A percentile compares a stretch with the other conserved stretches of the same genome.
Conservation (phyloP, 2,113 vertebrate genomes). For the Nothoprocta pentlandii region DNA sequence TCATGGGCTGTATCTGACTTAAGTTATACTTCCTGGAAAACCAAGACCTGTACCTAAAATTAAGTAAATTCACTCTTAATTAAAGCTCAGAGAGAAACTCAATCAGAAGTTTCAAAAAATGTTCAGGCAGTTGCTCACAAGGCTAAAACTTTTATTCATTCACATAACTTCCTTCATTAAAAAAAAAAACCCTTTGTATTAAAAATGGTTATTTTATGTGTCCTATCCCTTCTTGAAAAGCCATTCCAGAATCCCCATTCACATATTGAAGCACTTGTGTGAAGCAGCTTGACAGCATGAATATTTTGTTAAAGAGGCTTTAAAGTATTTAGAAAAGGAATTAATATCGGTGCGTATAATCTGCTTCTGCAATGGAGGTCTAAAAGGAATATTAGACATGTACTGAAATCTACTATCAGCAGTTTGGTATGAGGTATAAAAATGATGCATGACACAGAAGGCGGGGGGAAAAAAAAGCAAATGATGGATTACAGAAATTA, state of each 20-base stretch:
- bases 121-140: not conserved
- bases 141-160: not conserved
- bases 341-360: not conserved
- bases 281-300: not conserved
- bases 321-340: slow-evolving; percentile 7
- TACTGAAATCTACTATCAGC: slow-evolving; percentile 13
- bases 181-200: not conserved
- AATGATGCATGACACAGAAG: not conserved
- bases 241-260: not conserved
- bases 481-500: slow-evolving; percentile 1
- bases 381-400: not conserved
- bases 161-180: not conserved
- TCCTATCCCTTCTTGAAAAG: slow-evolving; percentile 3
- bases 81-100: not conserved
- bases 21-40: not conserved
- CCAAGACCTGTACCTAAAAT: not conserved
- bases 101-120: not conserved
- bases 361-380: slow-evolving; percentile 1
- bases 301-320: slow-evolving; percentile 37
- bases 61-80: not conserved
- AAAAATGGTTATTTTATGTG: slow-evolving; percentile 11
- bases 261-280: not conserved
- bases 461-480: not conserved
- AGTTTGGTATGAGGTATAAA: not conserved
- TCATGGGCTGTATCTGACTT: not conserved